phyloP scores from a whole-genome alignment of 2,113 vertebrate genomes.

The Emberiza fucata region DNA sequence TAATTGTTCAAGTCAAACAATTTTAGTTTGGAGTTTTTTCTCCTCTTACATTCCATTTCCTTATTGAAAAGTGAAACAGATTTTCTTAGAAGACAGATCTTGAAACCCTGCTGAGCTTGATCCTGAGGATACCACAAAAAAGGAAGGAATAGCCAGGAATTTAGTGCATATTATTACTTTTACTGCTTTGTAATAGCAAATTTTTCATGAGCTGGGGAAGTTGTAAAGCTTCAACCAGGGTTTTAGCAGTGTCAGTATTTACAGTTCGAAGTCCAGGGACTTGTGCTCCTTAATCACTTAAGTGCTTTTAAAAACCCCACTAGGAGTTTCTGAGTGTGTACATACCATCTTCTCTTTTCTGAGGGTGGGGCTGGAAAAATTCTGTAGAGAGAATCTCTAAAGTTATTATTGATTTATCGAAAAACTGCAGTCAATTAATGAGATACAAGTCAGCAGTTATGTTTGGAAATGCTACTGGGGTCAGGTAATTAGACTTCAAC shows the following conservation, averaged over 20 bases:
- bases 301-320: neutral
- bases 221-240: neutral
- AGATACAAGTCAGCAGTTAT: neutral
- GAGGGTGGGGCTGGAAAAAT: neutral
- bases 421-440: neutral
- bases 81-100: neutral
- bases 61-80: neutral
- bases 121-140: neutral
- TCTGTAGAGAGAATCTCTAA: neutral
- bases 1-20: neutral
- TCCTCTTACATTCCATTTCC: neutral
- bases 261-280: slow-evolving; percentile 10
- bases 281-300: neutral
- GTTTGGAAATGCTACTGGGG: neutral
- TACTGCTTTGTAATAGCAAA: neutral
- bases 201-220: neutral
- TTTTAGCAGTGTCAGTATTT: slow-evolving; percentile 23
- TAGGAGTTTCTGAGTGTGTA: neutral
- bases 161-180: neutral
- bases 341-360: neutral
- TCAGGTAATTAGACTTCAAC: neutral
- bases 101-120: neutral
- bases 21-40: neutral
- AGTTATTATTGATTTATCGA: neutral
- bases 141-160: neutral